These are phyloP conservation scores for Caloenas nicobarica DNA, from an alignment of 2,113 vertebrate genomes.

Conservation along the genomic window DNA sequence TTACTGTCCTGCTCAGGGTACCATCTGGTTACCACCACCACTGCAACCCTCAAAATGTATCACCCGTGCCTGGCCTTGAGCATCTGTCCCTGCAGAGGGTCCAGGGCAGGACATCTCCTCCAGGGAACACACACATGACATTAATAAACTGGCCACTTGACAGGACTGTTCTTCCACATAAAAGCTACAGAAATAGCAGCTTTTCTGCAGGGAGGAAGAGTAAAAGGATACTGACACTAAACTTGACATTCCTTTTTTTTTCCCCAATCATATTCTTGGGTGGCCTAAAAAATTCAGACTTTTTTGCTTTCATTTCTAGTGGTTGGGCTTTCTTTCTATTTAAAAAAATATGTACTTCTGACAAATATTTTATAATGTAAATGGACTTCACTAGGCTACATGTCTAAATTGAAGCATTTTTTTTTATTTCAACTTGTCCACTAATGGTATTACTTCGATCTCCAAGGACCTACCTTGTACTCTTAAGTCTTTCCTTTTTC, in stretches of 20 bases:
- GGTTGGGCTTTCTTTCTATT: constrained; percentile 1
- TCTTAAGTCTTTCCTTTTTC: constrained; percentile 42
- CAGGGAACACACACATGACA: neutral
- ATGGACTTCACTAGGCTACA: constrained; percentile 50
- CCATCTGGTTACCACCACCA: neutral
- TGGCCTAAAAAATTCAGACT: constrained; percentile 21
- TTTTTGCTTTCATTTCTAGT: constrained; percentile 12
- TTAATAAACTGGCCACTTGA: neutral
- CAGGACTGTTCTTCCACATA: neutral
- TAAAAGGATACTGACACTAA: neutral
- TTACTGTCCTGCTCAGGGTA: neutral
- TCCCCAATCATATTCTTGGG: neutral
- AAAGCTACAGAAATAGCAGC: neutral
- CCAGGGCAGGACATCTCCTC: neutral
- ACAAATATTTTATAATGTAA: constrained; percentile 74
- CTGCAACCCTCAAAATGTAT: neutral
- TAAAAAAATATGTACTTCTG: constrained; percentile 72
- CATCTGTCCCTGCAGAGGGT: neutral
- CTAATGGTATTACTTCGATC: constrained; percentile 71
- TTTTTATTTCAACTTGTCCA: constrained; percentile 63
- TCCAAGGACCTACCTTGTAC: constrained; percentile 57
- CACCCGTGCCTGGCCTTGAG: neutral
- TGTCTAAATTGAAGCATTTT: constrained; percentile 8
- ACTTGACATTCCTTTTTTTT: neutral
- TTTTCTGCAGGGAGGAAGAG: neutral